Percentiles rank a stretch among this genome's conserved stretches.
phyloP scores from a whole-genome alignment of 2,888 invertebrate genomes.

The Venustoraphidia nigricollis region DNA sequence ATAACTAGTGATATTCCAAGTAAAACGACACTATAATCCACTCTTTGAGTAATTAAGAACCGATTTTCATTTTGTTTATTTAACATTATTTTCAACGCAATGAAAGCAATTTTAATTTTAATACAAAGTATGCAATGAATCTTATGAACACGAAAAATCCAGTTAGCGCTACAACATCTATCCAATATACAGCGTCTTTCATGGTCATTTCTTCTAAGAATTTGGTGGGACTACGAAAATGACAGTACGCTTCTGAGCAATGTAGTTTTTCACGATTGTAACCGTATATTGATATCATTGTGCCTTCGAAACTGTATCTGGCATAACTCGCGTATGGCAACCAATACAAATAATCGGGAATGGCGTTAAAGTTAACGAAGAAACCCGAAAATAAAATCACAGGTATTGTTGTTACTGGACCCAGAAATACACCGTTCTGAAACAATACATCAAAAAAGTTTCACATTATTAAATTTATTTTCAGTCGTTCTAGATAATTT shows the following conservation, averaged over 20 bases:
- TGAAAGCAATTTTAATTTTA: slow-evolving; percentile 61
- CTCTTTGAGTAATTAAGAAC: neutral
- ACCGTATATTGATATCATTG: slow-evolving; percentile 84
- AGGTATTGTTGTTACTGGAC: slow-evolving; percentile 83
- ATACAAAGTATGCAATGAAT: slow-evolving; percentile 64
- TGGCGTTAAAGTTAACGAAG: slow-evolving; percentile 83
- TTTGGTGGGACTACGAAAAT: slow-evolving; percentile 63
- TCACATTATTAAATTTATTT: neutral
- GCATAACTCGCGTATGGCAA: slow-evolving; percentile 82
- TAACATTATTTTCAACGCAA: slow-evolving; percentile 11
- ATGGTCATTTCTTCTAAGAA: slow-evolving; percentile 78
- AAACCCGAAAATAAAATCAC: slow-evolving; percentile 88
- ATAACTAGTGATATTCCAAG: too few species aligned
- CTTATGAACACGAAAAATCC: slow-evolving; percentile 67
- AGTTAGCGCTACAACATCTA: slow-evolving; percentile 69
- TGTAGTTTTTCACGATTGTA: slow-evolving; percentile 64
- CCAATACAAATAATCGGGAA: slow-evolving; percentile 79
- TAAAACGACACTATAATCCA: neutral
- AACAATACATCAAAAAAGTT: slow-evolving; percentile 11
- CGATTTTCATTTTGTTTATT: neutral
- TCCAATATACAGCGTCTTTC: slow-evolving; percentile 58
- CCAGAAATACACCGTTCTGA: slow-evolving; percentile 52
- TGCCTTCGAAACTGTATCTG: slow-evolving; percentile 84
- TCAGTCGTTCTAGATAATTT: too few species aligned
- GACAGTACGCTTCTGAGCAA: slow-evolving; percentile 72